phyloP scores from a whole-genome alignment of 2,888 invertebrate genomes.

The Amblyjoppa fuscipennis region DNA sequence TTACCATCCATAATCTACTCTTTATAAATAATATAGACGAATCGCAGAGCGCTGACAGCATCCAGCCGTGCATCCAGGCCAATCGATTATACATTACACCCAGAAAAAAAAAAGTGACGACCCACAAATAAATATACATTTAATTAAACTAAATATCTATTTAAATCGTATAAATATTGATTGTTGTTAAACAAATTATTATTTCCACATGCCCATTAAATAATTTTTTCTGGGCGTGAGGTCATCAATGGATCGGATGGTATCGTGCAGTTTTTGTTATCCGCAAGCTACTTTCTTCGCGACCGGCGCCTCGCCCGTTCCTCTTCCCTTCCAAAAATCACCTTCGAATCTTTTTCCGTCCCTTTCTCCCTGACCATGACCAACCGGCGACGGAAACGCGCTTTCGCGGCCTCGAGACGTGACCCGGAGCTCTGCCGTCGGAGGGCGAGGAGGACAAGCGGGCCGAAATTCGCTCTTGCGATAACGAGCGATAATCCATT shows the following conservation, averaged over 20 bases:
- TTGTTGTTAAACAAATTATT: too few relatives aligned
- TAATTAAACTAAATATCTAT: too few relatives aligned
- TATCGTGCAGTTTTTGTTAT: neutral
- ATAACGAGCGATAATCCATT: too few relatives aligned
- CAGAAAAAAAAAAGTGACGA: too few relatives aligned
- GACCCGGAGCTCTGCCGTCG: constrained; percentile 43
- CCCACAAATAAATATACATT: too few relatives aligned
- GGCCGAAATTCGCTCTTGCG: constrained; percentile 30
- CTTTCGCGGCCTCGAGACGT: constrained; percentile 61
- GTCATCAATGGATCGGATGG: neutral
- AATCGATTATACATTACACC: neutral
- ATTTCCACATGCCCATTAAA: too few relatives aligned
- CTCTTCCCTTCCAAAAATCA: neutral
- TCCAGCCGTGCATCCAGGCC: neutral
- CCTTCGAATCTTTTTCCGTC: constrained; percentile 14
- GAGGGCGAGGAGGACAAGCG: neutral
- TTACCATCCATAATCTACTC: neutral
- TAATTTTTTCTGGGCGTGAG: neutral
- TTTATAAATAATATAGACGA: neutral
- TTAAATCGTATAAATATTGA: too few relatives aligned
- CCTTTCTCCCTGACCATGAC: constrained; percentile 66
- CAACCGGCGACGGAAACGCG: constrained; percentile 55
- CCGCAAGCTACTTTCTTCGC: neutral
- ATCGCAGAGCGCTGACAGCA: neutral
- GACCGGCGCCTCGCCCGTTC: neutral